Percentiles rank a stretch among this genome's conserved stretches.
Evolutionary conservation across 2,888 invertebrate genomes (phyloP).

Genomic region (Nemurella pictetii): DNA sequence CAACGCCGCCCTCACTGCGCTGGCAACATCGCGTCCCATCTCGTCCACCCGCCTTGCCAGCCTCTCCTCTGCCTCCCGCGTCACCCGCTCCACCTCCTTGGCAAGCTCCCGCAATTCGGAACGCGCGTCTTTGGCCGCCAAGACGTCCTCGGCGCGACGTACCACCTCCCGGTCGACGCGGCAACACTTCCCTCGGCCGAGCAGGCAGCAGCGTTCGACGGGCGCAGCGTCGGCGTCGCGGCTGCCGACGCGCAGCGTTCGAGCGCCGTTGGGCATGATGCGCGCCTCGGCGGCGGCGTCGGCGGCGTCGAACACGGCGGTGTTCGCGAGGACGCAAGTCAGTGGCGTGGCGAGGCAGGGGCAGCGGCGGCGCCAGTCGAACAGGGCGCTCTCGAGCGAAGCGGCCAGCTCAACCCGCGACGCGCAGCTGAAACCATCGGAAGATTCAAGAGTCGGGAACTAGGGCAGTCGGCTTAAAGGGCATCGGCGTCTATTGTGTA

Average conservation of each 20-base stretch:
- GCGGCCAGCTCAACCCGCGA: background rate
- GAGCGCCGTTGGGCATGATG: background rate
- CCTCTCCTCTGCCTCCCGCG: background rate
- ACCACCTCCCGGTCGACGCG: background rate
- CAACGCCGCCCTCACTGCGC: background rate
- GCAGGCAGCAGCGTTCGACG: background rate
- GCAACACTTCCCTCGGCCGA: background rate
- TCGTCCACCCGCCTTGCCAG: background rate
- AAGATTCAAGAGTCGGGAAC: too few relatives aligned
- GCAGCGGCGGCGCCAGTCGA: background rate
- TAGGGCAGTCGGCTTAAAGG: too few relatives aligned
- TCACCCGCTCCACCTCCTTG: background rate
- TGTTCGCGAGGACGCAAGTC: background rate
- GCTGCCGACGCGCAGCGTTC: background rate
- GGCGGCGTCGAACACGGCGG: background rate
- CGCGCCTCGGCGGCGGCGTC: background rate
- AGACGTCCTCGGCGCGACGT: background rate
- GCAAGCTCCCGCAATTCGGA: background rate
- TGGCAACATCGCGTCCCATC: background rate
- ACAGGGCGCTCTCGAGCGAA: background rate
- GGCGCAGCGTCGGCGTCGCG: background rate
- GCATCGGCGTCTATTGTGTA: too few relatives aligned
- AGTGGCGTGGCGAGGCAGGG: background rate
- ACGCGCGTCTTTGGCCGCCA: background rate
- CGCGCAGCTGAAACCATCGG: background rate